These are phyloP conservation scores for Pelosia muscerda DNA, from an alignment of 2,888 invertebrate species.

Conservation along the genomic window DNA sequence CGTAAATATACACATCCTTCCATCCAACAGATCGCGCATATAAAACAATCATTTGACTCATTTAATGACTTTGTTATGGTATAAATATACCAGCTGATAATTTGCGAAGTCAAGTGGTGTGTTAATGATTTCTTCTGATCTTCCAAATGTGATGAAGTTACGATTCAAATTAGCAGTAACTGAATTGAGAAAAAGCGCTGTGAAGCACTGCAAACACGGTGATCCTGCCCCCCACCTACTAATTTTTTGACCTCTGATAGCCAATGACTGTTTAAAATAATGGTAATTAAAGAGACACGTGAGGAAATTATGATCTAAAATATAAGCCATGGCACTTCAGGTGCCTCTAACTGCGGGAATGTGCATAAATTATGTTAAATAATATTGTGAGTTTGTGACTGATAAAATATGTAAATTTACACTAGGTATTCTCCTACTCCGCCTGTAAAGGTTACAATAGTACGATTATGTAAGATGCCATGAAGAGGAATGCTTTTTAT, in stretches of 20 bases:
- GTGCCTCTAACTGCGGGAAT: not conserved
- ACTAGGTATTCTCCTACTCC: not conserved
- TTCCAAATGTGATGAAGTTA: no score
- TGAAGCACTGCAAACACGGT: no score
- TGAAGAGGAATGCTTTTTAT: not conserved
- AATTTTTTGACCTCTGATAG: no score
- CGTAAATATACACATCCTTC: not conserved
- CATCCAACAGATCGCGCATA: not conserved
- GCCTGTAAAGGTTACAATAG: not conserved
- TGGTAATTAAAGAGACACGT: not conserved
- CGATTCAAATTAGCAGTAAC: no score
- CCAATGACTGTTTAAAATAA: no score
- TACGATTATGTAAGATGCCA: not conserved
- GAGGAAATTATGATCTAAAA: not conserved
- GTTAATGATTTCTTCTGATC: no score
- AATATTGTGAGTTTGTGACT: conserved; percentile 1
- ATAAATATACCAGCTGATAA: no score
- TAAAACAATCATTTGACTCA: not conserved
- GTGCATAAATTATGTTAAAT: not conserved
- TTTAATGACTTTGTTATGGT: not conserved
- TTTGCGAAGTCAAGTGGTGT: no score
- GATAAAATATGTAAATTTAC: not conserved
- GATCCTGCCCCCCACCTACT: no score
- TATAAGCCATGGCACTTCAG: not conserved
- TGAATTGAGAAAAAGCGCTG: no score